Conservation (phyloP, 2,113 vertebrate genomes). For the Peromyscus maniculatus region DNA sequence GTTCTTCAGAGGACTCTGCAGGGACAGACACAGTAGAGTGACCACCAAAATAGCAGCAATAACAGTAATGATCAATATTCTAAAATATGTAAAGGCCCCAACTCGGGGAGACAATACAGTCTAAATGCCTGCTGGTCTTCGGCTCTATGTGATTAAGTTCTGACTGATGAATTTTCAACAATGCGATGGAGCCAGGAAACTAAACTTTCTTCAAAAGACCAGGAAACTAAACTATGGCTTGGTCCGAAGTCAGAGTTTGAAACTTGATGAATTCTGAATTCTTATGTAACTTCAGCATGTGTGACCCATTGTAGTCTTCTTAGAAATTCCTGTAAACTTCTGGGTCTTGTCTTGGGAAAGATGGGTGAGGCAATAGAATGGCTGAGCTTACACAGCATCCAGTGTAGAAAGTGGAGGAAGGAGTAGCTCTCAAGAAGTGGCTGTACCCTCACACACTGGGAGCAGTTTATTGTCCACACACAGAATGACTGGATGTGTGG, state of each 20-base stretch:
- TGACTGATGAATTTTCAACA: constrained; percentile 70
- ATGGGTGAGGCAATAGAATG: background rate
- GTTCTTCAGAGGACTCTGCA: constrained; percentile 69
- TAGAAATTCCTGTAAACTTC: constrained; percentile 8
- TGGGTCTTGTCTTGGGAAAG: constrained; percentile 30
- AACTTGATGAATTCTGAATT: constrained; percentile 26
- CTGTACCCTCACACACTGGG: constrained; percentile 36
- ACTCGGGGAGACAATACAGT: constrained; percentile 65
- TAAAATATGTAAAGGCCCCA: constrained; percentile 83
- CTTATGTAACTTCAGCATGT: constrained; percentile 27
- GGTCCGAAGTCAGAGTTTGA: background rate
- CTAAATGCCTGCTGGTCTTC: constrained; percentile 70
- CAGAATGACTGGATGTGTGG: constrained; percentile 22
- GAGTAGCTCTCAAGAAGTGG: background rate
- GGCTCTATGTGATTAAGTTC: constrained; percentile 71
- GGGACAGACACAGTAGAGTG: constrained; percentile 79
- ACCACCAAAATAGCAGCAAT: constrained; percentile 76
- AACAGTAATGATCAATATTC: constrained; percentile 84
- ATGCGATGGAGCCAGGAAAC: background rate
- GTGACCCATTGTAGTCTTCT: background rate
- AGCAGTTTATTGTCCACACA: constrained; percentile 15
- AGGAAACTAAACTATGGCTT: constrained; percentile 42
- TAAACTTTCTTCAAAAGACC: background rate
- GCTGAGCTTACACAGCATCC: background rate
- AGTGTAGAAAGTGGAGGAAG: background rate